Evolutionary conservation across 2,888 invertebrate genomes (phyloP), one percentile per base, ranked within the genome.

Genomic region (Drepana falcataria): DNA sequence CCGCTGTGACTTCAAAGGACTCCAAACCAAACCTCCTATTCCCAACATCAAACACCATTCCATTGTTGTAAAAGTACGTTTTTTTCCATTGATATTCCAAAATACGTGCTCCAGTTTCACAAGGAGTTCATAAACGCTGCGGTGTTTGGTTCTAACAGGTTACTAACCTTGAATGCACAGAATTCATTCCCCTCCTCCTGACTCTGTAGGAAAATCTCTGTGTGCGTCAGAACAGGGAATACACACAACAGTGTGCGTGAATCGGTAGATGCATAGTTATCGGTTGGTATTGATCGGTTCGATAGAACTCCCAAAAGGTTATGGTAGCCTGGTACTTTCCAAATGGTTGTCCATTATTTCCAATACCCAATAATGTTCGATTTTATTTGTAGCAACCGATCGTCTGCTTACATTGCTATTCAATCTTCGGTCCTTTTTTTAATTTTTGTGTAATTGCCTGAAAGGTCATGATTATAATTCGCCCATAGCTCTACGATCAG

Each of bases 341-440:
- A 86, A 91, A 86, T 86, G 81, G 76, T 81, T 79, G 75, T 82
- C 83, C 84, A 85, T 85, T 88, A 91, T 90, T 79, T 88, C 82
- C 74, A 77, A 89, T 90, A 35, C 52, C 55, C 61, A 56, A 58
- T 59, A 55, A 51, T 54, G 53, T 59, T 59, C 52, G 35, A 52
- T 53, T 48, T 48, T 33, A 47, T 47, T 9, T 47, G 4, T 5
- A 7, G 7, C 40, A 40, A 37, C 7, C 7, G 40, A 40, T 1
- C 4, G 4, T 40, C 40, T 2, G 40, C 7, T 2, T 7, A 7
- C 2, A 40, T 44, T 9, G 5, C 3, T 3, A 9, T 6, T 9
- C 6, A 9, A 44, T 3, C 21, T 21, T 44, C 9, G 2, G 9
- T 44, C 6, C 6, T 9, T 44, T 44, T 9, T 9, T 4, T 44